These are phyloP conservation scores for Andrena flavipes DNA, from an alignment of 2,888 invertebrate species.

Conservation along the genomic window DNA sequence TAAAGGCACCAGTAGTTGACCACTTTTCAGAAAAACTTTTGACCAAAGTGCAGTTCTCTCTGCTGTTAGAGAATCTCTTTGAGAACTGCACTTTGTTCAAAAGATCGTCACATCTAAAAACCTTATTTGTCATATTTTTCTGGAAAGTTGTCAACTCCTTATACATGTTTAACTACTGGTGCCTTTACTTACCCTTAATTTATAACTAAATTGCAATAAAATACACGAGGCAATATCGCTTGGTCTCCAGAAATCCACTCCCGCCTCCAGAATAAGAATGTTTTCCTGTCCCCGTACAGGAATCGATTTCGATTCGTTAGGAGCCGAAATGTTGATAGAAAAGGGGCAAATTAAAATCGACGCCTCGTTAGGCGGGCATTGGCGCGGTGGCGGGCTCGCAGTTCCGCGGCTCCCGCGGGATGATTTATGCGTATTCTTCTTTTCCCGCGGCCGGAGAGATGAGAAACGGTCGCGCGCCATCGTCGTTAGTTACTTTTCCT, in stretches of 20 bases:
- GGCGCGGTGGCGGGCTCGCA: constrained; percentile 21
- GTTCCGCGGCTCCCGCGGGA: constrained; percentile 17
- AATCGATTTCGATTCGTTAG: constrained; percentile 8
- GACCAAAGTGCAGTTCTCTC: no score
- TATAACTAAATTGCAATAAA: no score
- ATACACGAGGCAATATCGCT: background rate
- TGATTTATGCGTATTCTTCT: constrained; percentile 52
- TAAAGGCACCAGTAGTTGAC: no score
- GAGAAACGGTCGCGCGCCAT: constrained; percentile 41
- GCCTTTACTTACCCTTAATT: no score
- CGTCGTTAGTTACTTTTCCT: constrained; percentile 53
- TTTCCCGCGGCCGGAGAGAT: constrained; percentile 21
- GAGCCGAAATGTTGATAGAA: constrained; percentile 7
- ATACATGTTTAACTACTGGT: no score
- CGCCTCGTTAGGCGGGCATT: constrained; percentile 48
- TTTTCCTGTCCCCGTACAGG: background rate
- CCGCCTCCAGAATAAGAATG: background rate
- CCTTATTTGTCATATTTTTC: no score
- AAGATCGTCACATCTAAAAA: no score
- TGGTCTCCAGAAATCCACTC: background rate
- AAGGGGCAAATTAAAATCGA: constrained; percentile 38
- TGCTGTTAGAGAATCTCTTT: no score
- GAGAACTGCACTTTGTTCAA: no score
- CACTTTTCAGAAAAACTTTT: no score
- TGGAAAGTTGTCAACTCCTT: no score